A percentile compares a stretch with the other conserved stretches of the same genome.
phyloP scores from a whole-genome alignment of 37 sponge, comb jelly and placozoan species.

The Theonella swinhoei region DNA sequence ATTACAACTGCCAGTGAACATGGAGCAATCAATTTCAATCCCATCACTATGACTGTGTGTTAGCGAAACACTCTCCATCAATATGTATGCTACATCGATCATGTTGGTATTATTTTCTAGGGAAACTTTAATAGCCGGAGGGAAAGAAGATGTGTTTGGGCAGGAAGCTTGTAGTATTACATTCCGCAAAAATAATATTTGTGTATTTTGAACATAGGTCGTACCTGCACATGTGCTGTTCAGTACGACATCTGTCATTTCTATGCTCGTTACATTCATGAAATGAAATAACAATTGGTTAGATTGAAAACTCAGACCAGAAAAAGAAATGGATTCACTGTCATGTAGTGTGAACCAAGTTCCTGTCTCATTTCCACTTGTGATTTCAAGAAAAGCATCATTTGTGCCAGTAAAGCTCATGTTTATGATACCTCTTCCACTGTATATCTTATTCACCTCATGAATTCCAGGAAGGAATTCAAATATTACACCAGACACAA shows the following conservation, averaged over 20 bases:
- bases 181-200: too few relatives aligned
- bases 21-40: neutral
- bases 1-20: neutral
- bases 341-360: neutral
- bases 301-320: neutral
- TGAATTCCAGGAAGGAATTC: neutral
- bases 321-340: neutral
- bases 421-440: neutral
- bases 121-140: too few relatives aligned
- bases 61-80: neutral
- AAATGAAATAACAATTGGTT: neutral
- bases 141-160: too few relatives aligned
- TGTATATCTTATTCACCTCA: neutral
- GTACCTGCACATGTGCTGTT: neutral
- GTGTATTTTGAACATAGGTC: too few relatives aligned
- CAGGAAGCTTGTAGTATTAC: too few relatives aligned
- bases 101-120: too few relatives aligned
- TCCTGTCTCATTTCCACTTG: neutral
- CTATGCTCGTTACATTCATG: neutral
- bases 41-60: neutral
- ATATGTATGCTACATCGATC: too few relatives aligned
- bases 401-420: neutral
- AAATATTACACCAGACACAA: neutral
- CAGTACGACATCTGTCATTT: neutral
- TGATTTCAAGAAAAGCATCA: neutral